Evolutionary conservation across 2,888 invertebrate species (phyloP), one percentile per base, ranked within the genome.

Genomic region (Neoaliturus tenellus): DNA sequence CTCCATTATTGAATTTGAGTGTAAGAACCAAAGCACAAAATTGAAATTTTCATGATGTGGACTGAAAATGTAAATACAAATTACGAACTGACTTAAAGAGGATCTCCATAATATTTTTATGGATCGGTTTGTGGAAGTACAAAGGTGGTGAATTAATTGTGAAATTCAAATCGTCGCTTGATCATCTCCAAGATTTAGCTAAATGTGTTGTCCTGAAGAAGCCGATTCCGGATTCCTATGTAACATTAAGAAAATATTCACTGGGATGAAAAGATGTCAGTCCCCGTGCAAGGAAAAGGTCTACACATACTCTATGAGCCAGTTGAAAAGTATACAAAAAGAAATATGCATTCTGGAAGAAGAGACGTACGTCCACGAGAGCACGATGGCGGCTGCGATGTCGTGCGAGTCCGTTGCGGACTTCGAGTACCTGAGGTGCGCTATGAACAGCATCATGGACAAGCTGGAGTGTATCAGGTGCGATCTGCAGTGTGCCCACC

Each of bases 251-350:
- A 62, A 62, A 31, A 62, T 62, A 25, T 62, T 62, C 62, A 62
- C 62, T 12, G 62, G 62, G 28, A 62, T 62, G 62, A 62, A 62
- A 62, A 62, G 62, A 62, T 62, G 62, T 17, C 62, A 62, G 28
- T 62, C 62, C 8, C 28, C 62, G 62, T 62, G 62, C 62, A 62
- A 62, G 14, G 62, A 62, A 12, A 62, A 14, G 17, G 62, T 62
- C 31, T 62, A 62, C 31, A 62, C 62, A 8, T 62, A 62, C 62
- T 62, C 62, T n/a, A 62, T 62, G 62, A 62, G 62, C 62, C 62
- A 62, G 20, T 31, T 62, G 62, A 62, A 62, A 20, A 28, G 62
- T 17, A 62, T 62, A 28, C 28, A 62, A 8, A 62, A 62, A 31
- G 62, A 62, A 28, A 62, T 62, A 2, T 28, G 62, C 31, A 28